phyloP scores from a whole-genome alignment of 2,113 vertebrate genomes.

The Nannospalax galili region DNA sequence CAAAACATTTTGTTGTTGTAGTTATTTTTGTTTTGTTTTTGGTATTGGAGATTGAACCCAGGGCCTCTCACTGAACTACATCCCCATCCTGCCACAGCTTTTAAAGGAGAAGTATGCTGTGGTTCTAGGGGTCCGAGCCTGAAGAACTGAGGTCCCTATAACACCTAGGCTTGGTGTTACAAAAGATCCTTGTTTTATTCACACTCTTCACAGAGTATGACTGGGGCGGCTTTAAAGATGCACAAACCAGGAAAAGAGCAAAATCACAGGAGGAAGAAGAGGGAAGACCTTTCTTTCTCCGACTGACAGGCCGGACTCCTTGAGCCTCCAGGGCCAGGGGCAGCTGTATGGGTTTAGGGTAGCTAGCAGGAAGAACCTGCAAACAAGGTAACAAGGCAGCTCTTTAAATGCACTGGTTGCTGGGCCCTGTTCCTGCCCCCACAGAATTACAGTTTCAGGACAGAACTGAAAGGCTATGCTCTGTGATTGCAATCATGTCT shows the following conservation, averaged over 20 bases:
- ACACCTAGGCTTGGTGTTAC: not conserved
- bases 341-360: not conserved
- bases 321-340: not conserved
- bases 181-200: not conserved
- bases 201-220: not conserved
- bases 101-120: not conserved
- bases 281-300: not conserved
- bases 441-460: slow-evolving; percentile 47
- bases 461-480: slow-evolving; percentile 71
- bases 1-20: not conserved
- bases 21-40: no score
- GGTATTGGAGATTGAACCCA: no score
- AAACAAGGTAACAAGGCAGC: not conserved
- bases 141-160: not conserved
- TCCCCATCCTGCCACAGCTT: not conserved
- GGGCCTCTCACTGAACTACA: no score
- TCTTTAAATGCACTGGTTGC: slow-evolving; percentile 26
- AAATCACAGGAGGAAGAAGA: not conserved
- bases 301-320: not conserved
- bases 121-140: not conserved
- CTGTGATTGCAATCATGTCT: slow-evolving; percentile 64
- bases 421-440: not conserved
- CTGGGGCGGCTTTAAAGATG: slow-evolving; percentile 1
- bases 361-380: not conserved
- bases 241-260: slow-evolving; percentile 14